Conservation (phyloP, 2,888 invertebrate species). For the Trissonchulus sp. region DNA sequence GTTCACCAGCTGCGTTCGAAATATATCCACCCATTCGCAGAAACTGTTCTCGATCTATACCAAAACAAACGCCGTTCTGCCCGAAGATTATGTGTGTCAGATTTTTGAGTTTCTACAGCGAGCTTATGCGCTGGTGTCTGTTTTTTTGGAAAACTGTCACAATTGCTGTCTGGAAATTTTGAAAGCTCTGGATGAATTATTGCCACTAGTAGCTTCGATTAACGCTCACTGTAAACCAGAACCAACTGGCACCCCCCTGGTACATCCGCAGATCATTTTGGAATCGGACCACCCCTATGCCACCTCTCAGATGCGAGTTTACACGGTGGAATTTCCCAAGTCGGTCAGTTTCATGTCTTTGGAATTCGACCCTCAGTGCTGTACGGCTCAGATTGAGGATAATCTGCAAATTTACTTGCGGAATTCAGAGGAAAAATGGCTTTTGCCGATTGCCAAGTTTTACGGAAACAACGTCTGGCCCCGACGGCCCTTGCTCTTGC, state of each 20-base stretch:
- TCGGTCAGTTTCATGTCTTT: conserved; percentile 83
- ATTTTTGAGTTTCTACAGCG: conserved; percentile 13
- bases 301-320: conserved; percentile 57
- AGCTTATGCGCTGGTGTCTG: conserved; percentile 42
- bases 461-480: conserved; percentile 65
- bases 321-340: conserved; percentile 71
- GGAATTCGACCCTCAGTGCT: conserved; percentile 84
- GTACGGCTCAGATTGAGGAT: conserved; percentile 88
- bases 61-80: not conserved
- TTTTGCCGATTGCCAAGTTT: conserved; percentile 44
- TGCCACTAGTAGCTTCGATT: conserved; percentile 42
- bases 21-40: conserved; percentile 11
- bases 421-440: not conserved
- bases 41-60: not conserved
- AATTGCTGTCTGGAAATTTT: conserved; percentile 43
- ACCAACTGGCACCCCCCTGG: not conserved
- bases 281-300: conserved; percentile 97
- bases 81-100: not conserved
- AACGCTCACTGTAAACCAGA: conserved; percentile 29
- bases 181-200: conserved; percentile 45
- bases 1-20: not conserved
- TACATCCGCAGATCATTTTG: conserved; percentile 33
- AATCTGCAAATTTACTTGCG: conserved; percentile 59
- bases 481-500: conserved; percentile 58
- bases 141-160: conserved; percentile 45